Base-by-base conservation (phyloP, 1,140 invertebrate genomes). In the Macrobrachium rosenbergii region DNA sequence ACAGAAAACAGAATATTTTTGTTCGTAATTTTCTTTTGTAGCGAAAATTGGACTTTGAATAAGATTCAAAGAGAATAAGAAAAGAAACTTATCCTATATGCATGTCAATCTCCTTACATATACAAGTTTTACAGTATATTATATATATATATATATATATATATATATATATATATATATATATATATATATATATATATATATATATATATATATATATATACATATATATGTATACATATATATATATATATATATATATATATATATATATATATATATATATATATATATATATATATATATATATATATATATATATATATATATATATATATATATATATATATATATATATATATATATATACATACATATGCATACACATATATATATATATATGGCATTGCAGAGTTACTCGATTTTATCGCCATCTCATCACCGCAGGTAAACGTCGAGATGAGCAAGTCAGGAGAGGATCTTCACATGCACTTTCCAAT, bases 401-500 rank as follows among this genome's bases (percentile, higher is more conserved):
- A 19, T 63, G 11, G 0, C 28, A 37, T 6, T 14, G 23, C 8
- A 23, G 7, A 64, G 17, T 21, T 37, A 67, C 8, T 21, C 8
- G 19, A 72, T 7, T 16, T 0, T 58, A 16, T 11, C 16, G 37
- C 0, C 0, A 52, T n/a, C 0, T 16, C 60, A 16, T 17, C 21
- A 72, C 92, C 92, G 72, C 91, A 96, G 95, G 94, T 96, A 0
- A 94, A 94, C 91, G 92, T 96, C 76, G 94, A 95, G 90, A 94
- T 95, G 91, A 95, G 95, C 90, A 95, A 95, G 90, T 94, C 95
- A 63, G 94, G 94, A 58, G 95, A 96, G 90, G 94, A 95, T 90
- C 93, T 97, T 72, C 93, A 95, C 90, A 94, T 97, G 92, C 94
- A 95, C 90, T 96, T 96, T 90, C 96, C 96, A n/a, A 93, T 97